A percentile compares a stretch with the other conserved stretches of the same genome.
phyloP scores from a whole-genome alignment of 92 coral and sea anemone species.

The Anthopleura xanthogrammica region DNA sequence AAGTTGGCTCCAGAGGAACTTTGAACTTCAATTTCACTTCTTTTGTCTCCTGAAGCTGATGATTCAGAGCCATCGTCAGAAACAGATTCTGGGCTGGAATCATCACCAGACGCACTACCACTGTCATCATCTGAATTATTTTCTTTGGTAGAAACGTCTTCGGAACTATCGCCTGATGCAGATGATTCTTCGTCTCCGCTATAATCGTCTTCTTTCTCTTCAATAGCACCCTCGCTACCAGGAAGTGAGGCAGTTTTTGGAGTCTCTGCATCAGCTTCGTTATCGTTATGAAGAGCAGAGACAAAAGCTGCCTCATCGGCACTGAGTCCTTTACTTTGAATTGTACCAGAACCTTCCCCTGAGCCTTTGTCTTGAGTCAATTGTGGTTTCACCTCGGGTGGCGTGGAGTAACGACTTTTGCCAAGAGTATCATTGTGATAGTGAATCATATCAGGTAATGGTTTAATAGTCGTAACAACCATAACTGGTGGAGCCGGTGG shows the following conservation, averaged over 20 bases:
- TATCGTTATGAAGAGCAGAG: constrained; percentile 79
- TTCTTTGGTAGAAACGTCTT: constrained; percentile 33
- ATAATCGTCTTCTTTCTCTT: constrained; percentile 51
- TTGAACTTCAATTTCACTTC: constrained; percentile 57
- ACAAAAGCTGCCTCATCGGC: constrained; percentile 93
- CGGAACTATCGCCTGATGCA: constrained; percentile 42
- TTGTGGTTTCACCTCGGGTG: neutral
- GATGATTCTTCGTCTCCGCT: constrained; percentile 48
- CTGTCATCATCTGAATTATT: constrained; percentile 18
- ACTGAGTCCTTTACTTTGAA: constrained; percentile 40
- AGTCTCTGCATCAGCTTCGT: constrained; percentile 48
- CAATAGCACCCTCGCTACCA: constrained; percentile 81
- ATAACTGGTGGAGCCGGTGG: constrained; percentile 45
- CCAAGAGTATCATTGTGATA: constrained; percentile 6
- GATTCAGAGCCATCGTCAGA: constrained; percentile 31
- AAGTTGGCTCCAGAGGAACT: constrained; percentile 75
- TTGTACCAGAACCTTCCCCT: constrained; percentile 22
- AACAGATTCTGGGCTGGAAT: constrained; percentile 48
- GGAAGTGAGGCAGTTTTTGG: constrained; percentile 48
- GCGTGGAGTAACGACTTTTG: constrained; percentile 16
- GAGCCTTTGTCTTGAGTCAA: constrained; percentile 13
- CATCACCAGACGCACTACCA: constrained; percentile 43
- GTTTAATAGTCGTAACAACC: constrained; percentile 29
- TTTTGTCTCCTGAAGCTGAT: constrained; percentile 49
- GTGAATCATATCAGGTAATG: constrained; percentile 22